Conservation (phyloP, 2,797 vertebrate species). For the Eremophila alpestris region DNA sequence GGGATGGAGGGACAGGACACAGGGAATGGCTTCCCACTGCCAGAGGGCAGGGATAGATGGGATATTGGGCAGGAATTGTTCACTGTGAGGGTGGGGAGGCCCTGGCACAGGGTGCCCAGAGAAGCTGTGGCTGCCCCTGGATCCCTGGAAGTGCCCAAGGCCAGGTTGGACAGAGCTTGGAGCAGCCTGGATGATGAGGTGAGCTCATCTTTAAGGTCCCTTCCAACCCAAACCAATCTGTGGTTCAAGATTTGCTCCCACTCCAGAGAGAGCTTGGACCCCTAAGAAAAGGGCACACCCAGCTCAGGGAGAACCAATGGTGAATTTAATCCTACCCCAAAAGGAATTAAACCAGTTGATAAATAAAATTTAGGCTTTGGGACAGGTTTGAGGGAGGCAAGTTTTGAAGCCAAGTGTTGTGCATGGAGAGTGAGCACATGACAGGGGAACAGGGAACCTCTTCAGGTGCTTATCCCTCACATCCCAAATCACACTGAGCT, state of each 20-base stretch:
- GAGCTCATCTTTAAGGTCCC: not conserved
- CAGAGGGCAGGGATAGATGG: not conserved
- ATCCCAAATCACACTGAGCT: not conserved
- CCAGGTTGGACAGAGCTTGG: rapidly evolving
- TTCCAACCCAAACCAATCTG: not conserved
- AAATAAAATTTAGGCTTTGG: not conserved
- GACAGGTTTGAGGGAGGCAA: not conserved
- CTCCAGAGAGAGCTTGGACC: not conserved
- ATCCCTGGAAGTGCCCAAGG: not conserved
- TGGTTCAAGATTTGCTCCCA: not conserved
- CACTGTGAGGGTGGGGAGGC: rapidly evolving
- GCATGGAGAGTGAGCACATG: rapidly evolving
- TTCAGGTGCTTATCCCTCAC: not conserved
- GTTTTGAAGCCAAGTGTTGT: not conserved
- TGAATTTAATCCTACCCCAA: not conserved
- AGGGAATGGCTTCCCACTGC: not conserved
- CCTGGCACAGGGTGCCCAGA: not conserved
- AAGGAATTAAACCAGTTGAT: not conserved
- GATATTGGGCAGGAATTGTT: rapidly evolving
- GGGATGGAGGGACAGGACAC: not conserved
- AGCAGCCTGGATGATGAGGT: not conserved
- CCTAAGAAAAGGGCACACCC: not conserved
- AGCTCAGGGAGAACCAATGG: not conserved
- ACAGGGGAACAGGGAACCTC: not conserved
- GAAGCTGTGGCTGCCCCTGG: not conserved